Base-by-base conservation (phyloP, 92 coral and sea anemone species). In the Porites evermanni region DNA sequence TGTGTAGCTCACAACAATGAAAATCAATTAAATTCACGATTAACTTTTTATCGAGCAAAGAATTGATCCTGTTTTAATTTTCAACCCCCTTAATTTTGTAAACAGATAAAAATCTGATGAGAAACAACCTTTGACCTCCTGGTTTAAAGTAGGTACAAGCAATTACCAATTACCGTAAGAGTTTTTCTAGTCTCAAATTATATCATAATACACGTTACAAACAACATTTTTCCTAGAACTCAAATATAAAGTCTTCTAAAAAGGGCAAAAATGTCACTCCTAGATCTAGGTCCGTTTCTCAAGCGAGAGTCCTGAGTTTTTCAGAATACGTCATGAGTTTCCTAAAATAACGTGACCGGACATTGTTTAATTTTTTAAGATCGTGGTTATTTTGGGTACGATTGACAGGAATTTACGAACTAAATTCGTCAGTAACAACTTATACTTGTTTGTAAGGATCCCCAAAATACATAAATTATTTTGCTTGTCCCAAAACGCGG, bases 341-440 rank as follows among this genome's bases (percentile, higher is more conserved):
- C 23, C 23, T 16, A 67, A 24, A 67, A 23, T 67, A 67, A 21
- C 14, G 44, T 67, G 72, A 67, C 44, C 38, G 7, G 47, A 6
- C 72, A 56, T 56, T 56, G 16, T 11, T 11, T 12, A 7, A 54
- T 2, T 8, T 56, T 38, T 38, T 0, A 38, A 38, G 47, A 38
- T 38, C 6, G 47, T 16, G 20, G 18, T 16, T 63, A 63, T 63
- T 59, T 16, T 63, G 19, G 18, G n/a, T 47, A 67, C 26, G 72
- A 67, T 67, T 67, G 72, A 21, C 72, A 67, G 72, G 14, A 67
- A 24, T 67, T 23, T 67, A 67, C 47, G 26, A 67, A 67, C 12
- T 38, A 2, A 67, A 67, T 11, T 9, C 10, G 72, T 67, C 26
- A 23, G 12, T 67, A 47, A 67, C 32, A 26, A 23, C 24, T 67